A percentile compares a stretch with the other conserved stretches of the same genome.
Conservation (phyloP, 2,797 vertebrate genomes). For the Lithobates sylvaticus region DNA sequence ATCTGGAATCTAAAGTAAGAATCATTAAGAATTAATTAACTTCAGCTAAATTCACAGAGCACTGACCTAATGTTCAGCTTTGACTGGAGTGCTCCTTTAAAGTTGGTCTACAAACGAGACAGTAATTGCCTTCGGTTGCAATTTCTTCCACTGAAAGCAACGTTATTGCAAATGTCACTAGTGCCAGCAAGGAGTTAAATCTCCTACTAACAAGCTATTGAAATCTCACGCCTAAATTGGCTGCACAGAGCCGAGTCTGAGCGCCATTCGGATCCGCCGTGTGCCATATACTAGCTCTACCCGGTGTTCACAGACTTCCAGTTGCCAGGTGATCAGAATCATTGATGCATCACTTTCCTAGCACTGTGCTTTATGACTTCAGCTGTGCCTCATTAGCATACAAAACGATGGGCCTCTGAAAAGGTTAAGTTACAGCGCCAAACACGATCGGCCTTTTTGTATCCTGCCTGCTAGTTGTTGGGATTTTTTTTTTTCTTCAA, state of each 20-base stretch:
- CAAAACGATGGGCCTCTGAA: constrained; percentile 41
- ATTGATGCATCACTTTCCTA: constrained; percentile 59
- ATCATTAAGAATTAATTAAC: too few relatives aligned
- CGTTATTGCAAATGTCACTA: too few relatives aligned
- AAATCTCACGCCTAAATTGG: constrained; percentile 51
- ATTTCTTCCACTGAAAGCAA: too few relatives aligned
- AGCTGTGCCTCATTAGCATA: constrained; percentile 62
- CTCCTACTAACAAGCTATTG: too few relatives aligned
- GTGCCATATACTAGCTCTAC: constrained; percentile 56
- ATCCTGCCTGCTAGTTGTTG: constrained; percentile 56
- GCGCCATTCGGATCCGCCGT: constrained; percentile 59
- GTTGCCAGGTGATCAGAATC: constrained; percentile 66
- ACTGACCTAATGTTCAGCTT: too few relatives aligned
- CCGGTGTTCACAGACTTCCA: constrained; percentile 56
- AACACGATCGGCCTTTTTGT: constrained; percentile 21
- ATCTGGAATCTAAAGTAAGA: too few relatives aligned
- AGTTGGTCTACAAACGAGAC: too few relatives aligned
- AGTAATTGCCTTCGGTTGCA: too few relatives aligned
- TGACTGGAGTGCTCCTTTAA: too few relatives aligned
- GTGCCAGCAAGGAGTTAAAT: constrained; percentile 14
- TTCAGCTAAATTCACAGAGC: too few relatives aligned
- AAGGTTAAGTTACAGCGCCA: constrained; percentile 10
- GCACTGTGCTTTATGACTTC: constrained; percentile 65
- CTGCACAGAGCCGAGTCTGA: background rate
- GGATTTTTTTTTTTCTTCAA: constrained; percentile 50